Percentiles rank a stretch among this genome's conserved stretches.
These are phyloP conservation scores for Trachelipus rathkii DNA, from an alignment of 1,140 invertebrate species.

Conservation along the genomic window DNA sequence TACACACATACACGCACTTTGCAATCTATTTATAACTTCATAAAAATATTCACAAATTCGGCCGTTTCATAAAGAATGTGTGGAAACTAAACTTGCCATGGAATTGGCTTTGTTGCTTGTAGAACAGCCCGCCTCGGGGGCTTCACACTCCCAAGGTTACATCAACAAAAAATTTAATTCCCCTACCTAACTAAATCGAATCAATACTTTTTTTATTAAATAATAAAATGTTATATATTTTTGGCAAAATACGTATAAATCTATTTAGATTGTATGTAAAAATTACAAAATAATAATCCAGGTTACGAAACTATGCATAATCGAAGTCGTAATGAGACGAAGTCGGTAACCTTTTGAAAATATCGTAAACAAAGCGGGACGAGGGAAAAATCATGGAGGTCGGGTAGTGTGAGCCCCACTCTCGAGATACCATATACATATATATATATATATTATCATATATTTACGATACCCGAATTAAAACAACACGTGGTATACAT, in stretches of 20 bases:
- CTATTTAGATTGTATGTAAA: too few relatives aligned
- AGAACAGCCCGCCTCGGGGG: background rate
- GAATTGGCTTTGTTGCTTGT: slow-evolving; percentile 9
- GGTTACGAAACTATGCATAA: too few relatives aligned
- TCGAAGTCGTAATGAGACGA: background rate
- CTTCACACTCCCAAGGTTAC: slow-evolving; percentile 33
- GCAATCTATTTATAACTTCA: too few relatives aligned
- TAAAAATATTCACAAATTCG: too few relatives aligned
- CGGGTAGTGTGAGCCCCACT: slow-evolving; percentile 31
- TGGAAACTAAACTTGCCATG: slow-evolving; percentile 1
- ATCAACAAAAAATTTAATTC: slow-evolving; percentile 35
- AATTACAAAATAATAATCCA: too few relatives aligned
- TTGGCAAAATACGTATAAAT: too few relatives aligned
- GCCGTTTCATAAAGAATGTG: background rate
- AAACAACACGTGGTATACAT: slow-evolving; percentile 24
- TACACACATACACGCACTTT: too few relatives aligned
- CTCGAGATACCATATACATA: slow-evolving; percentile 10
- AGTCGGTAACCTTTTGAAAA: slow-evolving; percentile 7
- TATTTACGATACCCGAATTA: slow-evolving; percentile 12
- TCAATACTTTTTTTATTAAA: slow-evolving; percentile 6
- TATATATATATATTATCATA: background rate
- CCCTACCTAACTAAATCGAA: slow-evolving; percentile 16
- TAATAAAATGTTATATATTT: too few relatives aligned
- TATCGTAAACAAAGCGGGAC: slow-evolving; percentile 32
- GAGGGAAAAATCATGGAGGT: slow-evolving; percentile 40